Percentiles rank a stretch among this genome's conserved stretches.
phyloP scores from a whole-genome alignment of 2,113 vertebrate species.

The Bos taurus region ARS-UCD2.0 NC_037357.1:88751001-88751500 shows the following conservation, averaged over 20 bases:
- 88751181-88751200: neutral
- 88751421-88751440: neutral
- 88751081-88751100: neutral
- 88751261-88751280: neutral
- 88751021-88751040: neutral
- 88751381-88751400: neutral
- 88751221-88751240: neutral
- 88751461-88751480: neutral
- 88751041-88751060: neutral
- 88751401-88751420: neutral
- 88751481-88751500: neutral
- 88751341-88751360: neutral
- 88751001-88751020: neutral
- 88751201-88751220: neutral
- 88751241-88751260: neutral
- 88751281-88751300: neutral
- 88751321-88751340: neutral
- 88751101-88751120: neutral
- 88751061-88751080: neutral
- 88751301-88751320: neutral
- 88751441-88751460: neutral
- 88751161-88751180: neutral
- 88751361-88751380: neutral
- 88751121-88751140: neutral
- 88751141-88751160: neutral